Percentiles rank a stretch among this genome's conserved stretches.
phyloP scores from a whole-genome alignment of 2,113 vertebrate species.

The Triplophysa rosa region DNA sequence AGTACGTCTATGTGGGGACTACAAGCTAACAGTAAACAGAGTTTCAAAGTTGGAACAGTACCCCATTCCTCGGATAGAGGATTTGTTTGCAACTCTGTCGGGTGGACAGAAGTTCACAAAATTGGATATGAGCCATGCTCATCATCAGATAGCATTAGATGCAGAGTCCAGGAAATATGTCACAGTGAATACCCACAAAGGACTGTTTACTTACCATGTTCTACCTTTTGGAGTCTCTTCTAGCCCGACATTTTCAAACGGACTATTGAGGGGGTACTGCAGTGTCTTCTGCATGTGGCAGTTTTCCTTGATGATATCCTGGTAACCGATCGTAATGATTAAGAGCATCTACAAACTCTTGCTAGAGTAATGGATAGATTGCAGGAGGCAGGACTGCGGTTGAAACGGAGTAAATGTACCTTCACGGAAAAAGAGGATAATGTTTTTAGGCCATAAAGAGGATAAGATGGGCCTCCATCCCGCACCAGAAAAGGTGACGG shows the following conservation, averaged over 20 bases:
- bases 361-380: background rate
- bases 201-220: conserved; percentile 11
- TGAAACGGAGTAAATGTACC: conserved; percentile 13
- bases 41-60: too few species aligned
- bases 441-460: background rate
- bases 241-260: conserved; percentile 23
- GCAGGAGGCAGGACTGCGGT: conserved; percentile 8
- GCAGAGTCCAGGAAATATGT: background rate
- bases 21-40: too few species aligned
- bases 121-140: conserved; percentile 46
- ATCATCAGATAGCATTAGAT: conserved; percentile 24
- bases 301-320: conserved; percentile 51
- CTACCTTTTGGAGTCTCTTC: conserved; percentile 29
- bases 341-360: conserved; percentile 26
- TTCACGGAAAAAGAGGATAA: conserved; percentile 14
- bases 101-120: conserved; percentile 38
- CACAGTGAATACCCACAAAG: conserved; percentile 35
- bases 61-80: conserved; percentile 13
- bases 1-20: background rate
- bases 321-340: conserved; percentile 9
- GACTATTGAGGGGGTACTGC: conserved; percentile 40
- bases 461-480: background rate
- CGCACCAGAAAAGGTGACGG: background rate
- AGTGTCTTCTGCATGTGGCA: conserved; percentile 13
- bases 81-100: conserved; percentile 30